Percentiles rank a stretch among this genome's conserved stretches.
phyloP scores from a whole-genome alignment of 2,888 invertebrate genomes.

The Perizoma affinitatum region DNA sequence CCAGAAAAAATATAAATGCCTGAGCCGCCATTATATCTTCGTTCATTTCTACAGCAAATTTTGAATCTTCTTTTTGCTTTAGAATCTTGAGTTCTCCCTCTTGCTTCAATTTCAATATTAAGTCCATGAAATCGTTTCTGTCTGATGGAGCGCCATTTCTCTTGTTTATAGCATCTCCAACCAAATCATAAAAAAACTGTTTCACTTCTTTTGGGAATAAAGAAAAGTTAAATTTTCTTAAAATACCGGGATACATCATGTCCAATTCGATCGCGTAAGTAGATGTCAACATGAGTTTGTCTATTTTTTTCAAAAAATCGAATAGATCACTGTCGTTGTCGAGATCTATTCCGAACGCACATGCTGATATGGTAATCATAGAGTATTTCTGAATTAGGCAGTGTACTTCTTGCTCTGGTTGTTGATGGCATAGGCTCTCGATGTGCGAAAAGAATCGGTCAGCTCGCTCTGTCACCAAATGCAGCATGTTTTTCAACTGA shows the following conservation, averaged over 20 bases:
- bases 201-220: constrained; percentile 43
- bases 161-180: constrained; percentile 42
- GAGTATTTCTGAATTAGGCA: constrained; percentile 51
- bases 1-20: constrained; percentile 68
- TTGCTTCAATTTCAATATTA: constrained; percentile 44
- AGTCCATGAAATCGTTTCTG: constrained; percentile 7
- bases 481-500: constrained; percentile 56
- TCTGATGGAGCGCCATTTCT: constrained; percentile 47
- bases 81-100: constrained; percentile 40
- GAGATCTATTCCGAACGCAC: constrained; percentile 50
- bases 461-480: constrained; percentile 42
- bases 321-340: constrained; percentile 42
- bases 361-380: constrained; percentile 49
- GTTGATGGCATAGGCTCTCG: constrained; percentile 18
- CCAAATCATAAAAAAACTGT: constrained; percentile 48
- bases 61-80: constrained; percentile 33
- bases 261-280: constrained; percentile 42
- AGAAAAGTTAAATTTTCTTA: constrained; percentile 46
- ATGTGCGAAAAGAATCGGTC: constrained; percentile 49
- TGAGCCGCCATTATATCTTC: constrained; percentile 59
- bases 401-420: constrained; percentile 46
- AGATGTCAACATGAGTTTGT: constrained; percentile 35
- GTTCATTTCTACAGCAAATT: constrained; percentile 50
- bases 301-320: constrained; percentile 31
- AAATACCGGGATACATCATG: constrained; percentile 54